Evolutionary conservation across 2,113 vertebrate species (phyloP).

Genomic region (Cromileptes altivelis): DNA sequence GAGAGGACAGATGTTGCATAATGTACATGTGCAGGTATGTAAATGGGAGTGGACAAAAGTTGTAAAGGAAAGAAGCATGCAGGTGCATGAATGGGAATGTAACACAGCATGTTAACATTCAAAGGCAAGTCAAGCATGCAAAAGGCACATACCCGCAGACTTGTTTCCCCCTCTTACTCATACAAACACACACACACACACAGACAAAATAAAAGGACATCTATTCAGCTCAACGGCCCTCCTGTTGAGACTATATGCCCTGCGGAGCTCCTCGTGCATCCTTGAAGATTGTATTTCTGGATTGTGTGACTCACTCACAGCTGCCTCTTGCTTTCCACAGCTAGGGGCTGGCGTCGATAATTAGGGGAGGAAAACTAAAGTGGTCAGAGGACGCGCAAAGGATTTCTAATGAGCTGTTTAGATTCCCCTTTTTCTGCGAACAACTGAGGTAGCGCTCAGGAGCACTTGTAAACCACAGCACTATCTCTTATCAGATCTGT

Average conservation of each 20-base stretch:
- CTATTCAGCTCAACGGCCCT: conserved; percentile 35
- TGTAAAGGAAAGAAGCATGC: neutral
- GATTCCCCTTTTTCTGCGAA: conserved; percentile 26
- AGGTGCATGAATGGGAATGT: neutral
- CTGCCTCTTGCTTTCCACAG: conserved; percentile 44
- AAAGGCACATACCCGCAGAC: conserved; percentile 22
- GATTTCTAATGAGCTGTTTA: conserved; percentile 58
- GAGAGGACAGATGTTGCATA: neutral
- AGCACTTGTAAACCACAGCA: conserved; percentile 49
- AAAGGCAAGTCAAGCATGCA: conserved; percentile 24
- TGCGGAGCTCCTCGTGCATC: conserved; percentile 45
- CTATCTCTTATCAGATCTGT: conserved; percentile 71
- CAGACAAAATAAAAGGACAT: conserved; percentile 46
- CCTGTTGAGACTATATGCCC: conserved; percentile 36
- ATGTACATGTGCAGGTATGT: neutral
- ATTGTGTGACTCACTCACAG: conserved; percentile 68
- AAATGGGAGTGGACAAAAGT: neutral
- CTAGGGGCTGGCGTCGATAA: conserved; percentile 49
- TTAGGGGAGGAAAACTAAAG: conserved; percentile 56
- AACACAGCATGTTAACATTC: conserved; percentile 5
- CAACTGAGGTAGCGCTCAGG: conserved; percentile 18
- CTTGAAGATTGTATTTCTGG: conserved; percentile 50
- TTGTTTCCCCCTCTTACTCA: neutral
- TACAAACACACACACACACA: conserved; percentile 27
- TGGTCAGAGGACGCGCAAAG: conserved; percentile 53